Conservation (phyloP, 2,888 invertebrate species). For the Rhimphoctona megacephalus region DNA sequence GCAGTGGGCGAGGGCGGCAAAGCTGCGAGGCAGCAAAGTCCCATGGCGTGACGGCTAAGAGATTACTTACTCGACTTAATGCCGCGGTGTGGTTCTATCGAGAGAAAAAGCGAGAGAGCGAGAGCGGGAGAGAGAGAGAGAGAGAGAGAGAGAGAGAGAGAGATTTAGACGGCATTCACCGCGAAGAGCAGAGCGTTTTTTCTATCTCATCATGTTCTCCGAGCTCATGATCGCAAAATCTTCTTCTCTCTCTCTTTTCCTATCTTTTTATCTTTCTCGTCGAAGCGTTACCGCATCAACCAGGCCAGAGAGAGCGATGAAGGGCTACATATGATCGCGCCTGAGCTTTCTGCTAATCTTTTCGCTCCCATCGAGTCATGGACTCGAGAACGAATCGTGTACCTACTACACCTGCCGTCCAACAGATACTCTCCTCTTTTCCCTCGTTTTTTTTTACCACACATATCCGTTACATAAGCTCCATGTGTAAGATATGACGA, state of each 20-base stretch:
- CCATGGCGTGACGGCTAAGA: conserved; percentile 82
- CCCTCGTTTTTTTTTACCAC: conserved; percentile 9
- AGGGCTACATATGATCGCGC: conserved; percentile 31
- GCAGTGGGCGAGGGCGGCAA: conserved; percentile 34
- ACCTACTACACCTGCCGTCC: conserved; percentile 69
- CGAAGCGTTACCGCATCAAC: conserved; percentile 63
- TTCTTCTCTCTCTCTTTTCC: background rate
- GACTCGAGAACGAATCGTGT: conserved; percentile 65
- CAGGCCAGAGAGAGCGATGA: conserved; percentile 38
- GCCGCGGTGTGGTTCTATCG: conserved; percentile 69
- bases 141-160: conserved; percentile 11
- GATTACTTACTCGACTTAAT: conserved; percentile 82
- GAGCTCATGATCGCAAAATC: conserved; percentile 5
- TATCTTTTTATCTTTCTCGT: background rate
- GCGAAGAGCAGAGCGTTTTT: conserved; percentile 29
- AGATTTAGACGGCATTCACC: background rate
- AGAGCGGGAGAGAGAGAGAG: conserved; percentile 23
- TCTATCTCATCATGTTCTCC: conserved; percentile 5
- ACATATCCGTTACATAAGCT: background rate
- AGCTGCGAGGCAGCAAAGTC: conserved; percentile 59
- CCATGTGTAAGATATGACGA: conserved; percentile 12
- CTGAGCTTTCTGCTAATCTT: conserved; percentile 63
- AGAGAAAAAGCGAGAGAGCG: conserved; percentile 23
- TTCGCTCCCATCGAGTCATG: conserved; percentile 69
- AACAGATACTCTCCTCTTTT: conserved; percentile 47